Evolutionary conservation across 2,113 vertebrate genomes (phyloP).

Genomic region (Ochotona princeps): DNA sequence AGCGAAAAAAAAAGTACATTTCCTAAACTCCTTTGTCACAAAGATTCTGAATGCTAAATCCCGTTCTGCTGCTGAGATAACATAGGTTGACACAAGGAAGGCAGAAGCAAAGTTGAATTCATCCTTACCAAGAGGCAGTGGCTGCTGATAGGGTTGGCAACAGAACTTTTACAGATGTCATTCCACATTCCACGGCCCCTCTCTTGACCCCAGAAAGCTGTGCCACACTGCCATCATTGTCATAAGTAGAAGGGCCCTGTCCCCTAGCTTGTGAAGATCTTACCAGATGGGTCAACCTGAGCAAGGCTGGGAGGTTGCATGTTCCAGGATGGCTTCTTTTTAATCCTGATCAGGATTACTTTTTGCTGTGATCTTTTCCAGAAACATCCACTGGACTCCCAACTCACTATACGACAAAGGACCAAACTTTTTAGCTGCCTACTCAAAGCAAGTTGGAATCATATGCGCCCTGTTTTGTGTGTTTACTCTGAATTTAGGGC

Average conservation of each 20-base stretch:
- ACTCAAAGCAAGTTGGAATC: background rate
- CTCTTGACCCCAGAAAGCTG: background rate
- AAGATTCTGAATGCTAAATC: background rate
- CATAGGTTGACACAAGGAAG: background rate
- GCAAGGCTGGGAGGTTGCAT: background rate
- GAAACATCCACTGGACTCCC: no score
- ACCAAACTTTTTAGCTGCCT: background rate
- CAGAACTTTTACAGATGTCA: background rate
- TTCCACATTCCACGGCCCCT: background rate
- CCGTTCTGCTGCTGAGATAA: background rate
- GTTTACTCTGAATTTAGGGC: background rate
- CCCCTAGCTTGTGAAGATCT: background rate
- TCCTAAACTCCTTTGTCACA: background rate
- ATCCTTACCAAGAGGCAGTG: background rate
- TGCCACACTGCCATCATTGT: background rate
- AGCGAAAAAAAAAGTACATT: background rate
- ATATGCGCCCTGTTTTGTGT: background rate
- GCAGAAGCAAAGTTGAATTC: background rate
- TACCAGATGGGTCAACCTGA: background rate
- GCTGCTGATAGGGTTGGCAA: background rate
- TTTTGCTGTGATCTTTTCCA: no score
- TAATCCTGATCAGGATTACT: no score
- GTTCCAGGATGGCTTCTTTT: background rate
- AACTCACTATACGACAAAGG: no score
- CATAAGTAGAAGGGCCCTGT: background rate